phyloP scores from a whole-genome alignment of 2,888 invertebrate species.

The Synanthedon andrenaeformis region DNA sequence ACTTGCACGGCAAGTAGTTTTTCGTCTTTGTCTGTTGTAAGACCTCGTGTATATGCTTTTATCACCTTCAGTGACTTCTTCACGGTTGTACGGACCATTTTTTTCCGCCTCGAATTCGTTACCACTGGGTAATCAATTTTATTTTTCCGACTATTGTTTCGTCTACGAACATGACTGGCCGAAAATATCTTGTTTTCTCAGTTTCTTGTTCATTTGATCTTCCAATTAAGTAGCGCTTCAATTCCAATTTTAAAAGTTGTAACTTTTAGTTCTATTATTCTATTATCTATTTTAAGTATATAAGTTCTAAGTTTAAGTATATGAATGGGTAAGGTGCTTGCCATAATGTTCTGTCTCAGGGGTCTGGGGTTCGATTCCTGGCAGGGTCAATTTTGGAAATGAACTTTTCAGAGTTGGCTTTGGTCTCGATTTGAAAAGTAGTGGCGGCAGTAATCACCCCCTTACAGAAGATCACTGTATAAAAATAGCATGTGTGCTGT shows the following conservation, averaged over 20 bases:
- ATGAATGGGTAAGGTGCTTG: no score
- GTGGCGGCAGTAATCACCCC: no score
- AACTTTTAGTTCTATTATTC: no score
- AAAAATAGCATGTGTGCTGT: no score
- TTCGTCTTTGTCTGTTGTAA: constrained; percentile 26
- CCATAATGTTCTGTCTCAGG: no score
- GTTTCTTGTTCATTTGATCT: neutral
- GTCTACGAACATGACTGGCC: constrained; percentile 8
- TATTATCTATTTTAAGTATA: no score
- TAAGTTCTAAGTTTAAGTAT: no score
- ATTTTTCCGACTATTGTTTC: constrained; percentile 26
- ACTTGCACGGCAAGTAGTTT: constrained; percentile 23
- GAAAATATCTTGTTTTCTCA: constrained; percentile 8
- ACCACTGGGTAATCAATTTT: constrained; percentile 51
- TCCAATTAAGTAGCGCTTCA: neutral
- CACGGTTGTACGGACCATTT: constrained; percentile 42
- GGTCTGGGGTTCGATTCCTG: no score
- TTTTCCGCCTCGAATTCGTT: constrained; percentile 46
- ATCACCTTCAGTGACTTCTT: constrained; percentile 46
- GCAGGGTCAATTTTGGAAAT: no score
- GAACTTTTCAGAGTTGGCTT: no score
- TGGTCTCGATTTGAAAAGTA: no score
- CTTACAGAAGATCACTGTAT: no score
- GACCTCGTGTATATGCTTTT: constrained; percentile 24
- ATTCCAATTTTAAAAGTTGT: neutral